Evolutionary conservation across 2,797 vertebrate species (phyloP), one percentile per base, ranked within the genome.

Genomic region (Lepus townsendii): DNA sequence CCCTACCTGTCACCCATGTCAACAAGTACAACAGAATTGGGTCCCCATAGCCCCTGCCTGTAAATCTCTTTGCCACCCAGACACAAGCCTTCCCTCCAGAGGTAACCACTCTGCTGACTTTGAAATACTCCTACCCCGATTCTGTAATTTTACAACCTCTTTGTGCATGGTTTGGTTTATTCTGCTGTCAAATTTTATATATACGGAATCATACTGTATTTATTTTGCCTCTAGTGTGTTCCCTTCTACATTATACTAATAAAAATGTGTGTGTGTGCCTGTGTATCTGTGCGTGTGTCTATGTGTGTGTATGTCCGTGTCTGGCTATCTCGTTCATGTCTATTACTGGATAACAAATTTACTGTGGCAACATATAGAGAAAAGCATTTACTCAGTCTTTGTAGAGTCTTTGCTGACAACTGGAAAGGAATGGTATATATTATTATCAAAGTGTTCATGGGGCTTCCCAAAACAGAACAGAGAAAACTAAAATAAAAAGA

Each of bases 361-460:
- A 13, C 80, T 83, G 24, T 85, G 32, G 54, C 88, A 85, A 85
- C 27, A 52, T 52, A 42, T 52, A 42, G 66, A 63, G 73, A 83
- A 93, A 66, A 65, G 19, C 24, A 73, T 77, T 27, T 88, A 79
- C 93, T 78, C 12, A 54, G 11, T 22, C 52, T 77, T 16, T 26
- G 9, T 27, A 69, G 54, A 47, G 5, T 8, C 35, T 72, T 84
- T 54, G 47, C 10, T 91, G 38, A 66, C 47, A 62, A 38, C 13
- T 75, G 2, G 24, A 90, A 93, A 32, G 27, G 17, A 82, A 68
- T 71, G 65, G 20, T 79, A 1, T 38, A 78, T 47, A 32, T 75
- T 57, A 84, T n/a, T 85, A 92, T 50, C 17, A 72, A 89, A 72
- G 91, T 83, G 65, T 68, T 79, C 86, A 27, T 63, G 22, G 54